Evolutionary conservation across 2,797 vertebrate species (phyloP).

Genomic region (Falco berigora): DNA sequence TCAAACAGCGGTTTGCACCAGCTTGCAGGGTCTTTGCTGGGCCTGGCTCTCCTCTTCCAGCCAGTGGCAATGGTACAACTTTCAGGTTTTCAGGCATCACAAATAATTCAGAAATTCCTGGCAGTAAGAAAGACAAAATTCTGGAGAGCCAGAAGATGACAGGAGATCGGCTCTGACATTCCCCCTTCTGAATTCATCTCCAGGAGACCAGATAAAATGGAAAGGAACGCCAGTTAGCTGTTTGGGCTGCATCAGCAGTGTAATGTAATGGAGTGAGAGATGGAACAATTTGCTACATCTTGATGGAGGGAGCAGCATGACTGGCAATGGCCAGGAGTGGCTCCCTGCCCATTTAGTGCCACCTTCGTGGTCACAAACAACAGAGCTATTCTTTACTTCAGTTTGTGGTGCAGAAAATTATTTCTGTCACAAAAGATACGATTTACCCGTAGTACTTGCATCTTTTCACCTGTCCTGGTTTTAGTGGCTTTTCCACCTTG

Average conservation of each 20-base stretch:
- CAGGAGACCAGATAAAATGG: background rate
- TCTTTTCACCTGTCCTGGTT: background rate
- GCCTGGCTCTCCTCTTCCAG: background rate
- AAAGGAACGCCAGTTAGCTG: background rate
- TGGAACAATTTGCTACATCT: background rate
- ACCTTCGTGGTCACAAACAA: background rate
- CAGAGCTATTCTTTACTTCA: background rate
- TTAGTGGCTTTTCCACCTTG: background rate
- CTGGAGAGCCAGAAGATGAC: background rate
- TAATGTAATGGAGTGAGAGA: background rate
- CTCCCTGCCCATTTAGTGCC: background rate
- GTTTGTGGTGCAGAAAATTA: background rate
- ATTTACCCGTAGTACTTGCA: background rate
- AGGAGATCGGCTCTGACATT: background rate
- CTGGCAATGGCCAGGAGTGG: background rate
- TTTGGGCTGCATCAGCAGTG: background rate
- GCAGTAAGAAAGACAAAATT: background rate
- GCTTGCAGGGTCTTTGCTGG: background rate
- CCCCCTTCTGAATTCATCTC: background rate
- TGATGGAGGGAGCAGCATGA: background rate
- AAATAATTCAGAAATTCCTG: background rate
- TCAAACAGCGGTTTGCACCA: background rate
- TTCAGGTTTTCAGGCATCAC: background rate
- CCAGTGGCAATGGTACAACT: background rate
- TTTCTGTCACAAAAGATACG: background rate